These are phyloP conservation scores for Dioctria linearis DNA, from an alignment of 2,888 invertebrate genomes.

Conservation along the genomic window DNA sequence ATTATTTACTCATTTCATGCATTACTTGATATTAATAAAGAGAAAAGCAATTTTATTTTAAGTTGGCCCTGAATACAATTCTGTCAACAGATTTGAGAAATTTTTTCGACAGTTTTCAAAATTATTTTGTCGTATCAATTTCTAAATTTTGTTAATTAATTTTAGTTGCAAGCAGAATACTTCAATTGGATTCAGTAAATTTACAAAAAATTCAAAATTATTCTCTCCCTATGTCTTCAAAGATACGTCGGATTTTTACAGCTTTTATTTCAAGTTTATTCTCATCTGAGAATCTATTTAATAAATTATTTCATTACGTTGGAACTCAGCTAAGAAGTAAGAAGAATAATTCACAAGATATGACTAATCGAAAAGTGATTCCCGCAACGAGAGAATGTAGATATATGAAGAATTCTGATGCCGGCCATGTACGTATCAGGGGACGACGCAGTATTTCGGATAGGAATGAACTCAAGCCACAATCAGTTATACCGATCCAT, in stretches of 20 bases:
- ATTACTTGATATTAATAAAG: too few relatives aligned
- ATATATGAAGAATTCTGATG: not conserved
- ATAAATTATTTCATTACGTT: slow-evolving; percentile 39
- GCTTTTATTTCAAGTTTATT: slow-evolving; percentile 44
- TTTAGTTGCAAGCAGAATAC: not conserved
- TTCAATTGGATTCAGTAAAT: not conserved
- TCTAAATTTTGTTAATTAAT: not conserved
- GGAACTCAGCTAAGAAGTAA: not conserved
- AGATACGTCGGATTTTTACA: slow-evolving; percentile 40
- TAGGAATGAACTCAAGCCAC: too few relatives aligned
- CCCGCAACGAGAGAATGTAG: not conserved
- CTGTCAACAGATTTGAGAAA: not conserved
- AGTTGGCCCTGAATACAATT: not conserved
- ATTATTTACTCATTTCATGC: too few relatives aligned
- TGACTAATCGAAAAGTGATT: not conserved
- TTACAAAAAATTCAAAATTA: not conserved
- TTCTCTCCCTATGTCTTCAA: slow-evolving; percentile 1
- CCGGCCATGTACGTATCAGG: too few relatives aligned
- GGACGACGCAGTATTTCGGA: not conserved
- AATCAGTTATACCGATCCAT: not conserved
- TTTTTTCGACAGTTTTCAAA: not conserved
- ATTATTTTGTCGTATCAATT: not conserved
- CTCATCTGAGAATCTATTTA: slow-evolving; percentile 29
- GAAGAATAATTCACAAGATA: not conserved
- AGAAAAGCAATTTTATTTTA: not conserved